These are phyloP conservation scores for Solea solea DNA, from an alignment of 2,113 vertebrate genomes.

Conservation along the genomic window DNA sequence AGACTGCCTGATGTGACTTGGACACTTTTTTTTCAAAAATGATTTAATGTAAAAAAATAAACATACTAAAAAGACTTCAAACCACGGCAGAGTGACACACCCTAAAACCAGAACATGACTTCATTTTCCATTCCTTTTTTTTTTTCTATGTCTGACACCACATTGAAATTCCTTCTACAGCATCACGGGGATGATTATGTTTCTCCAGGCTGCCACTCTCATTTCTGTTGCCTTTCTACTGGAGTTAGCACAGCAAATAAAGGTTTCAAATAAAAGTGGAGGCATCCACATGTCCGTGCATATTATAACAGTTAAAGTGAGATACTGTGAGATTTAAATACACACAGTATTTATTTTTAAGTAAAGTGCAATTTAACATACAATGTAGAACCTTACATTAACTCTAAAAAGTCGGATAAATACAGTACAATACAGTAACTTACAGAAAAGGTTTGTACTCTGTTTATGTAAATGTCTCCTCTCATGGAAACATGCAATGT, in stretches of 20 bases:
- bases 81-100: conserved; percentile 38
- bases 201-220: conserved; percentile 18
- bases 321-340: too few species aligned
- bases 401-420: too few species aligned
- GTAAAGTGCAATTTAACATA: background rate
- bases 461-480: background rate
- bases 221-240: background rate
- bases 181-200: conserved; percentile 11
- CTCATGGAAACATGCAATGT: conserved; percentile 8
- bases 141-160: conserved; percentile 23
- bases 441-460: background rate
- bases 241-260: background rate
- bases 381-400: too few species aligned
- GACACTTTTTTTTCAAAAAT: conserved; percentile 15
- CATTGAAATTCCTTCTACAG: conserved; percentile 40
- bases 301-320: background rate
- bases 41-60: conserved; percentile 38
- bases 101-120: conserved; percentile 44
- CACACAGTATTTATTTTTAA: background rate
- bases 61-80: conserved; percentile 21
- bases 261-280: conserved; percentile 29
- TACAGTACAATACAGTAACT: too few species aligned
- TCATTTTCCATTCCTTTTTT: conserved; percentile 41
- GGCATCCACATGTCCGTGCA: conserved; percentile 8
- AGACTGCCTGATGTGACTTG: background rate